Evolutionary conservation across 2,888 invertebrate species (phyloP).

Genomic region (Ferrisia virgata): DNA sequence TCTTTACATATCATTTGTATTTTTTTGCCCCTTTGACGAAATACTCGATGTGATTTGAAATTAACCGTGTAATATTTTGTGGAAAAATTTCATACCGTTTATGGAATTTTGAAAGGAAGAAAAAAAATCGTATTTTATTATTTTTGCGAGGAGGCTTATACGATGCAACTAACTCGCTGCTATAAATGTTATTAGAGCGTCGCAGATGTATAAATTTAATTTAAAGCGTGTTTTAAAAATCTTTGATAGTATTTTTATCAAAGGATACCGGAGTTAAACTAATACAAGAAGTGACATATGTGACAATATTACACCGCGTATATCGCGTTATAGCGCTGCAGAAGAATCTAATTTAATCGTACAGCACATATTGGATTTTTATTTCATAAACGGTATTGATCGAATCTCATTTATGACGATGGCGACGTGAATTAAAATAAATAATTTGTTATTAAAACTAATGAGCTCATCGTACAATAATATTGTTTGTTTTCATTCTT

Average conservation of each 20-base stretch:
- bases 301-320: background rate
- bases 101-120: background rate
- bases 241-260: background rate
- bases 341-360: background rate
- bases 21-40: background rate
- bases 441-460: background rate
- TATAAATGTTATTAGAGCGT: background rate
- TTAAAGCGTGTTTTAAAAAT: background rate
- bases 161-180: background rate
- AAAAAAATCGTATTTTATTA: background rate
- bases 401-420: background rate
- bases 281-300: background rate
- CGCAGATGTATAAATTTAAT: background rate
- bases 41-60: background rate
- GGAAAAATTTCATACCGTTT: background rate
- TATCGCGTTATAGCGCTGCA: background rate
- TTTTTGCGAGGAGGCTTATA: too few relatives aligned
- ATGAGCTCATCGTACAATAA: conserved; percentile 30
- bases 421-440: background rate
- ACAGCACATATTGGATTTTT: background rate
- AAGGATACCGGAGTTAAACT: background rate
- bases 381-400: conserved; percentile 5
- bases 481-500: background rate
- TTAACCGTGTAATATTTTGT: background rate
- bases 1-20: conserved; percentile 24